phyloP scores from a whole-genome alignment of 2,797 vertebrate species.

The Halcyon smyrnensis region DNA sequence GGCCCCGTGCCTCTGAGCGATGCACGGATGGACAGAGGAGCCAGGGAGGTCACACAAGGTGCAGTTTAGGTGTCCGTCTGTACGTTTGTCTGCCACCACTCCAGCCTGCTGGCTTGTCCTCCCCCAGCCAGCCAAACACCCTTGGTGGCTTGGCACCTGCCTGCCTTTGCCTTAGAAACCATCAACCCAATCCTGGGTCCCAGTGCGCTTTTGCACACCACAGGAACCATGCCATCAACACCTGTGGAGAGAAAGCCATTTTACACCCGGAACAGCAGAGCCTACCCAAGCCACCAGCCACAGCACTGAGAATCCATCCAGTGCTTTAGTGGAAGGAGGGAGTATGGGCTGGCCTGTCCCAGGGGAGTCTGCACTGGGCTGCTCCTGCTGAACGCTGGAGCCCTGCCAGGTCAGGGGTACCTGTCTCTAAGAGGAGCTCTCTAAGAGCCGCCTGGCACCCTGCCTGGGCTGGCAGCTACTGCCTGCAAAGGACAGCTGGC shows the following conservation, averaged over 20 bases:
- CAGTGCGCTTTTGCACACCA: neutral
- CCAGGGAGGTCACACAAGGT: neutral
- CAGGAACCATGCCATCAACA: neutral
- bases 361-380: neutral
- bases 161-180: neutral
- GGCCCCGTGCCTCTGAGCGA: neutral
- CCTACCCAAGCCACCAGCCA: neutral
- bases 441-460: neutral
- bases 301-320: neutral
- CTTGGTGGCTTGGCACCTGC: neutral
- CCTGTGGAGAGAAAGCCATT: neutral
- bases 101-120: neutral
- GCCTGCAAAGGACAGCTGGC: neutral
- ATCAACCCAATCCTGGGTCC: neutral
- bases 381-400: neutral
- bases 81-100: rapidly evolving
- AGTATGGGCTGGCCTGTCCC: neutral
- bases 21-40: neutral
- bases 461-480: neutral
- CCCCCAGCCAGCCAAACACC: neutral
- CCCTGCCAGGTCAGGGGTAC: neutral
- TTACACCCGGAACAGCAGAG: neutral
- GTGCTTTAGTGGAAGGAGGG: neutral
- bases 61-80: neutral
- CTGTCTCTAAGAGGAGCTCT: neutral